Evolutionary conservation across 2,888 invertebrate species (phyloP), one percentile per base, ranked within the genome.

Genomic region (Artemia sinica): DNA sequence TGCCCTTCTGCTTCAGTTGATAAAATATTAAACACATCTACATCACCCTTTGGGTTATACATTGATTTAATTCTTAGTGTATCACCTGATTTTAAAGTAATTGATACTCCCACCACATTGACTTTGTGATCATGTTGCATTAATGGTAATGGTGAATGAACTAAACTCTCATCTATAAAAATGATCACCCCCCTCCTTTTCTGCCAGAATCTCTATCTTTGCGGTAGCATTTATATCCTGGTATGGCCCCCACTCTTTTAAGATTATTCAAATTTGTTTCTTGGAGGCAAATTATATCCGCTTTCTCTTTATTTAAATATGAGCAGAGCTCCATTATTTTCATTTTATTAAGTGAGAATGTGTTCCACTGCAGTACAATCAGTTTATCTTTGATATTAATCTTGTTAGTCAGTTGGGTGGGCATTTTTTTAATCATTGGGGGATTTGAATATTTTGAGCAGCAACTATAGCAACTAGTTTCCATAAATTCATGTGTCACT

Each of bases 261-360:
- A 52, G 1, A 52, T 52, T 14, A 52, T 52, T 13, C n/a, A 52
- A 52, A 52, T 52, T 1, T 52, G 52, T 52, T 52, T 52, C 28
- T 14, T 52, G 52, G 52, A 52, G 52, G 4, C 52, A 52, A 14
- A 52, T 14, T 52, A 52, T 14, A 52, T 52, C 13, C 13, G 4
- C n/a, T 52, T 13, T 52, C 52, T 52, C 52, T 14, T 52, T 52
- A 52, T 52, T n/a, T 52, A 3, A 52, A 52, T 13, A 52, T 52
- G 28, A 1, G 28, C 28, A 52, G 2, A 52, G 52, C 4, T 52
- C 52, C 52, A 52, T 52, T 13, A 52, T 3, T 52, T 52, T 52
- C 52, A 52, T 14, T 52, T 52, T 52, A 52, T 52, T 52, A 13
- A 52, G 52, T 52, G 4, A 52, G n/a, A 52, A 52, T n/a, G 52